Evolutionary conservation across 2,888 invertebrate genomes (phyloP).

Genomic region (Hylaea fasciaria): DNA sequence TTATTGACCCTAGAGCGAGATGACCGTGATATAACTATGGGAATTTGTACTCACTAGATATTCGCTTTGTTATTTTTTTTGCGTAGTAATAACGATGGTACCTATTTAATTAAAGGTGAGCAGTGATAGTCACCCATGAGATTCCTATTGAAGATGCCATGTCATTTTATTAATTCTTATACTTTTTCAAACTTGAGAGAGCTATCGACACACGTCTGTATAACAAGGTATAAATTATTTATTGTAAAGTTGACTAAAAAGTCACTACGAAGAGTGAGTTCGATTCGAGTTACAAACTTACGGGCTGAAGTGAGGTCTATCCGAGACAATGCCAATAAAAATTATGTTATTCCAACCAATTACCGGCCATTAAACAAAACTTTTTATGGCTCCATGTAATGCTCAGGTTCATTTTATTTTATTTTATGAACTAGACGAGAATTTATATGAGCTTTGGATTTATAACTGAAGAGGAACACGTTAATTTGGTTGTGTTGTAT

Average conservation of each 20-base stretch:
- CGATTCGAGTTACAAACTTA: slow-evolving; percentile 56
- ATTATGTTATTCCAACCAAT: slow-evolving; percentile 77
- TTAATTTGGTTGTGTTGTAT: slow-evolving; percentile 21
- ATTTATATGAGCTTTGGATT: slow-evolving; percentile 37
- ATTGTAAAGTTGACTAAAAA: too few relatives aligned
- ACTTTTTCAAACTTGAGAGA: too few relatives aligned
- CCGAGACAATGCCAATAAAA: slow-evolving; percentile 78
- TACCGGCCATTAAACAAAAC: slow-evolving; percentile 74
- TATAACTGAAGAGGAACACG: slow-evolving; percentile 28
- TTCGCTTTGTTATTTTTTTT: too few relatives aligned
- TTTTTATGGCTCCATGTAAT: slow-evolving; percentile 72
- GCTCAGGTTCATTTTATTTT: slow-evolving; percentile 54
- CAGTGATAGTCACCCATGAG: too few relatives aligned
- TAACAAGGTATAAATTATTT: too few relatives aligned
- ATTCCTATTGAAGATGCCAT: too few relatives aligned
- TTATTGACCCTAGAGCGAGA: slow-evolving; percentile 70
- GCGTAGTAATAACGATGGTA: too few relatives aligned
- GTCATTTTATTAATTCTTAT: too few relatives aligned
- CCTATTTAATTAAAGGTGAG: too few relatives aligned
- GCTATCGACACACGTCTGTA: too few relatives aligned
- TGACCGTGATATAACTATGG: slow-evolving; percentile 49
- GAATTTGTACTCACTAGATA: slow-evolving; percentile 39
- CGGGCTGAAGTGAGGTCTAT: slow-evolving; percentile 48
- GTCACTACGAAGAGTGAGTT: slow-evolving; percentile 1
- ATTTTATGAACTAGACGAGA: slow-evolving; percentile 49